phyloP scores from a whole-genome alignment of 2,113 vertebrate genomes.

The Phalacrocorax carbo region DNA sequence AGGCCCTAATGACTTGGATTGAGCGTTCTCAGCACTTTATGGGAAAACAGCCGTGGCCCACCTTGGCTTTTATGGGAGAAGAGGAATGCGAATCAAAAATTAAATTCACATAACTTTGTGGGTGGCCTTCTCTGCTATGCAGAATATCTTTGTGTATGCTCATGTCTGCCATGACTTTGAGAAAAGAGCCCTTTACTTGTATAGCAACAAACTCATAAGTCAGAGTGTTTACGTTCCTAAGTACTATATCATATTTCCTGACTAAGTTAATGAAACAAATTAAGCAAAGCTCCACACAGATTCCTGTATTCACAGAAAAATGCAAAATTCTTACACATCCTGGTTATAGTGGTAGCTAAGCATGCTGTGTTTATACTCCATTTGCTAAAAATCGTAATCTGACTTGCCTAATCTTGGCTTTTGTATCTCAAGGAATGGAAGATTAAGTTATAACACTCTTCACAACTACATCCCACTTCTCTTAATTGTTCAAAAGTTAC shows the following conservation, averaged over 20 bases:
- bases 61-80: conserved; percentile 57
- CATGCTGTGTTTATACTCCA: not conserved
- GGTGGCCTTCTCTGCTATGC: conserved; percentile 47
- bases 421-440: not conserved
- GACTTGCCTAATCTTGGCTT: not conserved
- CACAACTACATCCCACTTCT: not conserved
- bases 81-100: conserved; percentile 45
- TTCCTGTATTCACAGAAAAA: not conserved
- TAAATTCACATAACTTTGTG: conserved; percentile 45
- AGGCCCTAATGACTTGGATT: not conserved
- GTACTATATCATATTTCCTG: conserved; percentile 50
- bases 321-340: not conserved
- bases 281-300: not conserved
- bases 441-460: not conserved
- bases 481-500: not conserved
- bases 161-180: conserved; percentile 54
- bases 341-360: not conserved
- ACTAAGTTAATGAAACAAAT: conserved; percentile 49
- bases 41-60: conserved; percentile 9
- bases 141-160: conserved; percentile 54
- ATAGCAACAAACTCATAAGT: conserved; percentile 45
- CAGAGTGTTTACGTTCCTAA: conserved; percentile 59
- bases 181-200: conserved; percentile 51
- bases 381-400: not conserved
- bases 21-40: not conserved